Percentiles rank a stretch among this genome's conserved stretches.
Conservation (phyloP, 2,888 invertebrate genomes). For the Oxystoma pomonae region DNA sequence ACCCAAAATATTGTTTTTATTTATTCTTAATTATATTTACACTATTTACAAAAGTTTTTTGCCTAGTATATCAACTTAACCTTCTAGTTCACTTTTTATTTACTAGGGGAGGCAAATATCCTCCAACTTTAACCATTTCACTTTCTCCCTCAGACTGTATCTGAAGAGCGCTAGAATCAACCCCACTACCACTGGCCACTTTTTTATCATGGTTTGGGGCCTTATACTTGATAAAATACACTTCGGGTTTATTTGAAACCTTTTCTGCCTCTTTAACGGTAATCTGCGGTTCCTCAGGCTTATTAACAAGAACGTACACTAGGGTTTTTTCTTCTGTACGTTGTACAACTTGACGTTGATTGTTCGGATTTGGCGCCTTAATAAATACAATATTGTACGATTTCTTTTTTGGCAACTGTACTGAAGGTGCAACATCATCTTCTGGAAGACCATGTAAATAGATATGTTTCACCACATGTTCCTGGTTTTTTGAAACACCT, state of each 20-base stretch:
- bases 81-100: not conserved
- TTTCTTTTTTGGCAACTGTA: not conserved
- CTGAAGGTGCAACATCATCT: not conserved
- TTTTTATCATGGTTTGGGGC: not conserved
- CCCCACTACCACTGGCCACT: not conserved
- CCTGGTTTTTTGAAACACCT: not conserved
- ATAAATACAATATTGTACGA: not conserved
- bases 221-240: slow-evolving; percentile 3
- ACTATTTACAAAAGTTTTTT: too few species aligned
- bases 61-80: not conserved
- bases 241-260: not conserved
- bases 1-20: too few species aligned
- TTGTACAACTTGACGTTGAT: not conserved
- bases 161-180: not conserved
- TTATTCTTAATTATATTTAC: too few species aligned
- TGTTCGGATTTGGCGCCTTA: not conserved
- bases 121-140: not conserved
- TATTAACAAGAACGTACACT: not conserved
- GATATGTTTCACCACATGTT: not conserved
- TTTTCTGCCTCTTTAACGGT: not conserved
- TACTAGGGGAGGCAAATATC: not conserved
- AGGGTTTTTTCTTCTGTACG: not conserved
- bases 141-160: not conserved
- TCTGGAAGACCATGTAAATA: not conserved
- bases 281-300: not conserved